phyloP scores from a whole-genome alignment of 2,113 vertebrate species.

The Hyperopisus bebe region DNA sequence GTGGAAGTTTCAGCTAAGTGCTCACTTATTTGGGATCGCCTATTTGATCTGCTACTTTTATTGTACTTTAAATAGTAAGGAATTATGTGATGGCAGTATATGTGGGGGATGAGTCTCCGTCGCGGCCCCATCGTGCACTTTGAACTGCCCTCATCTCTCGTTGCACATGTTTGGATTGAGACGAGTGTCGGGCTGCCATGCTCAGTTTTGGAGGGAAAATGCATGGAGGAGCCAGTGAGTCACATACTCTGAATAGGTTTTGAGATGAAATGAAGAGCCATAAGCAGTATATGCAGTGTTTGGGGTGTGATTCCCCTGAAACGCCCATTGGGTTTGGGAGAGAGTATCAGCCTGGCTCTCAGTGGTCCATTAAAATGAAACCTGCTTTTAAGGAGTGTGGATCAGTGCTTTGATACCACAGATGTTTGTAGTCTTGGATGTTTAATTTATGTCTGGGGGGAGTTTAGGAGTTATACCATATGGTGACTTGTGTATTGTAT shows the following conservation, averaged over 20 bases:
- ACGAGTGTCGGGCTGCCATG: not conserved
- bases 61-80: not conserved
- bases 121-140: not conserved
- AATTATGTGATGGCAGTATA: not conserved
- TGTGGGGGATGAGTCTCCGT: not conserved
- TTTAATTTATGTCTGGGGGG: not conserved
- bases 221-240: not conserved
- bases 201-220: not conserved
- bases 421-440: not conserved
- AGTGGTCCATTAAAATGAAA: constrained; percentile 1
- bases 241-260: not conserved
- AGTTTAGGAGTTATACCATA: not conserved
- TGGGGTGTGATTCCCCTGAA: not conserved
- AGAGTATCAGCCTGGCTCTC: not conserved
- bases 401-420: constrained; percentile 4
- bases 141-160: not conserved
- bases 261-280: not conserved
- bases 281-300: not conserved
- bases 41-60: not conserved
- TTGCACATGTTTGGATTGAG: not conserved
- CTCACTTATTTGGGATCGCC: not conserved
- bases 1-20: not conserved
- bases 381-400: not conserved
- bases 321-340: not conserved
- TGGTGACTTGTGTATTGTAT: not conserved